Evolutionary conservation across 2,113 vertebrate species (phyloP).

Genomic region (Pseudorasbora parva): DNA sequence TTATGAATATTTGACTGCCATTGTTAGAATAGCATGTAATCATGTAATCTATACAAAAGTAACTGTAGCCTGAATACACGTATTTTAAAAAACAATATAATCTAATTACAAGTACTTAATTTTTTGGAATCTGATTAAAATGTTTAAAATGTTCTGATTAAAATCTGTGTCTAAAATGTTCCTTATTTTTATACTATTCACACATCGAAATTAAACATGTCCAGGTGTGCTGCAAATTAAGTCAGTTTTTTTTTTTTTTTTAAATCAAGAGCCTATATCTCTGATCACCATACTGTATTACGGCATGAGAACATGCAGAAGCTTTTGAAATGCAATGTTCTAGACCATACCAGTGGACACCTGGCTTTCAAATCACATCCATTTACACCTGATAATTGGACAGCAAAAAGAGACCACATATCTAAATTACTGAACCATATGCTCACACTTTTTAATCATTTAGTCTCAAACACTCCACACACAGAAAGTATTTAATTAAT

Average conservation of each 20-base stretch:
- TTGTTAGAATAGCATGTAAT: no score
- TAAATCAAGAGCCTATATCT: neutral
- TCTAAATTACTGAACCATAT: conserved; percentile 41
- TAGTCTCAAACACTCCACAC: conserved; percentile 16
- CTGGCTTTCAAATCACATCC: conserved; percentile 22
- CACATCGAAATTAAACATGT: conserved; percentile 10
- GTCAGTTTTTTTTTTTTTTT: neutral
- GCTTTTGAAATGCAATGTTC: conserved; percentile 9
- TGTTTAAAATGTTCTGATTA: conserved; percentile 27
- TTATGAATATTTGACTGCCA: no score
- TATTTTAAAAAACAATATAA: no score
- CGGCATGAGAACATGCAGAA: neutral
- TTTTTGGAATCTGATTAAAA: no score
- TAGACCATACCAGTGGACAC: conserved; percentile 13
- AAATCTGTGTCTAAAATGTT: conserved; percentile 30
- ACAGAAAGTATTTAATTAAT: conserved; percentile 31
- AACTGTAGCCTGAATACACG: no score
- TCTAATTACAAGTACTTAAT: no score
- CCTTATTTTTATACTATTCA: neutral
- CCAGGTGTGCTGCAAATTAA: conserved; percentile 24
- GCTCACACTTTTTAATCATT: conserved; percentile 20
- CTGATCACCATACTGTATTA: neutral
- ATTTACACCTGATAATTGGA: conserved; percentile 18
- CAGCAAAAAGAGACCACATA: neutral
- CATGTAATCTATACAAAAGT: no score